A percentile compares a stretch with the other conserved stretches of the same genome.
phyloP scores from a whole-genome alignment of 2,113 vertebrate species.

The Bothrops jararaca region DNA sequence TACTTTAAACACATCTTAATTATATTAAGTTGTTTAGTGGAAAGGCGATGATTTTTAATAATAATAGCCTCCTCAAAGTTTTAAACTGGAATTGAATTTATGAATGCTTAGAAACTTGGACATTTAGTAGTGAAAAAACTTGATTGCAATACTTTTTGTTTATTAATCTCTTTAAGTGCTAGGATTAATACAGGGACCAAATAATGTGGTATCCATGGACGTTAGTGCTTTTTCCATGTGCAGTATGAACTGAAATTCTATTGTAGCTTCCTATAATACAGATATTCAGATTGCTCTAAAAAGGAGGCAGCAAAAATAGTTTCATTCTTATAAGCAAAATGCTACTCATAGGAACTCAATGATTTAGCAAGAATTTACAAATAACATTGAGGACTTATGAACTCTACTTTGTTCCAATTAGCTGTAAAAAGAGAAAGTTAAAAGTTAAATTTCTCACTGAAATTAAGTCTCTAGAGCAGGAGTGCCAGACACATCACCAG shows the following conservation, averaged over 20 bases:
- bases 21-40: background rate
- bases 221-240: background rate
- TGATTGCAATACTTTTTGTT: background rate
- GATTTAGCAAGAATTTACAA: background rate
- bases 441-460: background rate
- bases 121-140: background rate
- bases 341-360: background rate
- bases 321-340: background rate
- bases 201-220: background rate
- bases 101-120: background rate
- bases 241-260: background rate
- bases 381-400: background rate
- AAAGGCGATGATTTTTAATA: too few species aligned
- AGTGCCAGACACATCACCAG: too few species aligned
- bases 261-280: background rate
- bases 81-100: background rate
- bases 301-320: background rate
- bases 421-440: background rate
- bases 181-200: background rate
- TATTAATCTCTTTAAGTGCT: background rate
- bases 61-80: background rate
- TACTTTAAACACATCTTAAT: background rate
- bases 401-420: background rate
- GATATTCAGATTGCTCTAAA: background rate
- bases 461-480: background rate